phyloP scores from a whole-genome alignment of 2,888 invertebrate species.

The Philaethria dido region DNA sequence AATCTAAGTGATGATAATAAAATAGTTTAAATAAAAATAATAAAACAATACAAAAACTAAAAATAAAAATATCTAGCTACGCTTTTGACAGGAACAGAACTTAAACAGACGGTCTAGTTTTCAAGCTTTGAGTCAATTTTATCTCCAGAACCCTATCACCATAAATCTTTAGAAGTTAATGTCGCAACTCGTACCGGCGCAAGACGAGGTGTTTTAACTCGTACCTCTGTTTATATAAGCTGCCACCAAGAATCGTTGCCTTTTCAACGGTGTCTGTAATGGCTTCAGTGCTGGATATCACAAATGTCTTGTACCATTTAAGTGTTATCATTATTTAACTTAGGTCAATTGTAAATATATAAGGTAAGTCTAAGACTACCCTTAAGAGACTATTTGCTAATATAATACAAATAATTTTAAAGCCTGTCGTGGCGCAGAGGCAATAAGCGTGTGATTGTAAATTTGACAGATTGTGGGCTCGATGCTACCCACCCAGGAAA shows the following conservation, averaged over 20 bases:
- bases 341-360: not conserved
- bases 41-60: no score
- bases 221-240: slow-evolving; percentile 32
- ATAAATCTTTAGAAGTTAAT: slow-evolving; percentile 44
- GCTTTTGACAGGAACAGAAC: slow-evolving; percentile 24
- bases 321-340: slow-evolving; percentile 1
- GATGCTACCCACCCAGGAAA: no score
- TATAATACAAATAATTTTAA: no score
- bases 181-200: slow-evolving; percentile 41
- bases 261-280: not conserved
- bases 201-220: slow-evolving; percentile 31
- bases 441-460: no score
- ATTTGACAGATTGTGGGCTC: no score
- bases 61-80: not conserved
- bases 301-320: not conserved
- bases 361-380: not conserved
- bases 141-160: slow-evolving; percentile 47
- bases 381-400: no score
- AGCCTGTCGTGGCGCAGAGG: no score
- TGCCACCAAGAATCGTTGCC: slow-evolving; percentile 3
- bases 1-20: no score
- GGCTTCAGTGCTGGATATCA: not conserved
- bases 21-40: no score
- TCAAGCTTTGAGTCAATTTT: slow-evolving; percentile 47
- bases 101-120: slow-evolving; percentile 43